These are phyloP conservation scores for Alca torda DNA, from an alignment of 2,797 vertebrate genomes.

Conservation along the genomic window DNA sequence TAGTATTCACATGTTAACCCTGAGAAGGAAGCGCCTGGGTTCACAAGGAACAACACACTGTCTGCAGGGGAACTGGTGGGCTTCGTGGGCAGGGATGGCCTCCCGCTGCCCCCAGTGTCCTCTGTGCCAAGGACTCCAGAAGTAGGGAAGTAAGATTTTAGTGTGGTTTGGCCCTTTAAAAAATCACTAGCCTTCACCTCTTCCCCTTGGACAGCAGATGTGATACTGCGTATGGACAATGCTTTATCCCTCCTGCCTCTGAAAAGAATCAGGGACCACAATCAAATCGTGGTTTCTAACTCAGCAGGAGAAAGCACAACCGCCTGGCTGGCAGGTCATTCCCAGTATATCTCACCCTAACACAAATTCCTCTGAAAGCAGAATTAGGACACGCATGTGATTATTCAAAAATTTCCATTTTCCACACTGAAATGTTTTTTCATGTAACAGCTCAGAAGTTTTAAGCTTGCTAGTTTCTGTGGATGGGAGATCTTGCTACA, in stretches of 20 bases:
- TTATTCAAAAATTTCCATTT: conserved; percentile 3
- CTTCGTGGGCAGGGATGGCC: background rate
- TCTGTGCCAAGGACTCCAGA: background rate
- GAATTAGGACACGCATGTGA: background rate
- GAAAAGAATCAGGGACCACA: background rate
- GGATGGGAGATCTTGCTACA: background rate
- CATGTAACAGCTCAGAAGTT: background rate
- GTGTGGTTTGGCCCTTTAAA: background rate
- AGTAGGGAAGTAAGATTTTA: background rate
- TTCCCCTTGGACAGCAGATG: background rate
- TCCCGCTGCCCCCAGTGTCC: background rate
- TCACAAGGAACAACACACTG: background rate
- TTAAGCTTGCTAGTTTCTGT: background rate
- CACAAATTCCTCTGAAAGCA: background rate
- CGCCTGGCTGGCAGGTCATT: background rate
- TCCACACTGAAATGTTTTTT: background rate
- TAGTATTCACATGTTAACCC: background rate
- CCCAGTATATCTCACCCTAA: background rate
- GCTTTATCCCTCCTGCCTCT: background rate
- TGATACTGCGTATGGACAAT: accelerated
- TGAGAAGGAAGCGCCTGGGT: accelerated
- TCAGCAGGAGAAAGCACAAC: background rate
- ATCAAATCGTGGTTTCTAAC: background rate
- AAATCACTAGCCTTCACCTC: background rate
- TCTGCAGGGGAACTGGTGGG: background rate